A percentile compares a stretch with the other conserved stretches of the same genome.
Conservation (phyloP, 2,113 vertebrate species). For the Excalfactoria chinensis region DNA sequence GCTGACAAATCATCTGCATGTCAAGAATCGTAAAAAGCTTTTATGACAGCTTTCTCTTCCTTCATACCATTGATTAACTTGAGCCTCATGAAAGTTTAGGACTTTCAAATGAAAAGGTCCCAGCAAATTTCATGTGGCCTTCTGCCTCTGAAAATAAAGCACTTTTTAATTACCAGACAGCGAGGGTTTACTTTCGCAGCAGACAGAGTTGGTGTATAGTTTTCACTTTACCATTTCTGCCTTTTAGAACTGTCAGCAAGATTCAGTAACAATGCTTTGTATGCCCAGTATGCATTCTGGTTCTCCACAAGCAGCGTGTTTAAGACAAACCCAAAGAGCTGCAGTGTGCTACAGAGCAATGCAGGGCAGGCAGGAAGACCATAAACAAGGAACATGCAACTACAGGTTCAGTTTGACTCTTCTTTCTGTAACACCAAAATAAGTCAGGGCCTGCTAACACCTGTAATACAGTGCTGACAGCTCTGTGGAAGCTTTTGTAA, state of each 20-base stretch:
- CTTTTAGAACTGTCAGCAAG: not conserved
- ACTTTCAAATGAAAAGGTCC: not conserved
- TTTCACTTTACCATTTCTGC: not conserved
- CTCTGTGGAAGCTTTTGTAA: not conserved
- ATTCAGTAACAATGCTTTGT: not conserved
- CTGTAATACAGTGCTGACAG: accelerated
- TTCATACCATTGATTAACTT: not conserved
- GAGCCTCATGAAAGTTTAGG: not conserved
- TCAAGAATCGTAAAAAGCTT: not conserved
- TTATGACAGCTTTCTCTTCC: not conserved
- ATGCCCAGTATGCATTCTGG: not conserved
- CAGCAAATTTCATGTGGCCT: not conserved
- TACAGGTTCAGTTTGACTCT: not conserved
- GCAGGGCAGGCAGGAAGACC: not conserved
- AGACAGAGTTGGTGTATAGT: not conserved
- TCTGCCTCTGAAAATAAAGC: not conserved
- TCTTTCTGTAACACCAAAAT: not conserved
- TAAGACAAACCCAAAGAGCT: not conserved
- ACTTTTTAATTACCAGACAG: not conserved
- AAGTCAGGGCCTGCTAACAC: not conserved
- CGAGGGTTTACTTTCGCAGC: not conserved
- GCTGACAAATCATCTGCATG: not conserved
- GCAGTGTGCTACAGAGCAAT: not conserved
- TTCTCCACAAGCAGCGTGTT: not conserved
- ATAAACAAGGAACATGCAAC: accelerated